Percentiles rank a stretch among this genome's conserved stretches.
Conservation (phyloP, 2,888 invertebrate species). For the Ophion ventricosus region DNA sequence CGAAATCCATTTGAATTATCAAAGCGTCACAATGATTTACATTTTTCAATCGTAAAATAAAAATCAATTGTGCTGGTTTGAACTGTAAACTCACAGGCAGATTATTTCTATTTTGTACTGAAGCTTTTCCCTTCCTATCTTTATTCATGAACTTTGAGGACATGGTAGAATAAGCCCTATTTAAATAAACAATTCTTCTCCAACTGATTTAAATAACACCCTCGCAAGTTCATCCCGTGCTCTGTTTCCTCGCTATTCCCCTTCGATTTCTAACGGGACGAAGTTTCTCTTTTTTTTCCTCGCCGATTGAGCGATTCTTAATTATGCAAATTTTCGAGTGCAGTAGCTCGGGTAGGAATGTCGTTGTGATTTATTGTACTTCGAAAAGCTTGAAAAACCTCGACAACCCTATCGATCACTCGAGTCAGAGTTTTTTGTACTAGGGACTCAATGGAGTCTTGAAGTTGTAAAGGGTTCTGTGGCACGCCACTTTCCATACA, state of each 20-base stretch:
- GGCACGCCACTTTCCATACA: slow-evolving; percentile 47
- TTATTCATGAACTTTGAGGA: background rate
- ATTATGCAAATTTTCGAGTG: slow-evolving; percentile 54
- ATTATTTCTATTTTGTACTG: slow-evolving; percentile 13
- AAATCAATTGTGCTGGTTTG: background rate
- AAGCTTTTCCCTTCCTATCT: background rate
- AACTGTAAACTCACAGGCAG: background rate
- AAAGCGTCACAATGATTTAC: background rate
- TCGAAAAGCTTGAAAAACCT: slow-evolving; percentile 40
- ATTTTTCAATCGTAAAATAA: background rate
- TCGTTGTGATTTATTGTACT: background rate
- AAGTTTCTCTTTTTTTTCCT: slow-evolving; percentile 14
- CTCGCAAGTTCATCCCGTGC: background rate
- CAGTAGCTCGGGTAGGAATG: slow-evolving; percentile 51
- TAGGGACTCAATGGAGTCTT: background rate
- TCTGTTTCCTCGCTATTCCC: background rate
- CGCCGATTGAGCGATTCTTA: slow-evolving; percentile 41
- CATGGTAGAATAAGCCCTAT: slow-evolving; percentile 38
- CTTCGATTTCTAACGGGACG: background rate
- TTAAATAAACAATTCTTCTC: slow-evolving; percentile 35
- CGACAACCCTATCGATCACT: slow-evolving; percentile 53
- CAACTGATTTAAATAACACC: slow-evolving; percentile 28
- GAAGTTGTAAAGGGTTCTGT: slow-evolving; percentile 12
- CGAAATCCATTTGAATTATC: background rate
- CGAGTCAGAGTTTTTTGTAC: slow-evolving; percentile 28